phyloP scores from a whole-genome alignment of 2,113 vertebrate genomes.

The Mustelus asterias region DNA sequence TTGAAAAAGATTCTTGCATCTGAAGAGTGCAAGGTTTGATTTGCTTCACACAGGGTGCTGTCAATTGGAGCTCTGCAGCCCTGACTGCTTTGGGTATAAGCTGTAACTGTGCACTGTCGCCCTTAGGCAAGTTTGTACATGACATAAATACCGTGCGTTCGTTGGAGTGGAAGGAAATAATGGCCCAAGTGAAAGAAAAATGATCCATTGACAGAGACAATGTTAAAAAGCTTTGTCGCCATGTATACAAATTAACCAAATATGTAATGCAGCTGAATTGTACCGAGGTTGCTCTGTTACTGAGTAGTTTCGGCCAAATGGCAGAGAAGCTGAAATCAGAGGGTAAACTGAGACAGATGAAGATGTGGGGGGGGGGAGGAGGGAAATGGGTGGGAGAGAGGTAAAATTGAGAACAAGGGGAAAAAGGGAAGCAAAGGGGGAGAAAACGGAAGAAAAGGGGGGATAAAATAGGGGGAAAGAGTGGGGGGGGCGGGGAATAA shows the following conservation, averaged over 20 bases:
- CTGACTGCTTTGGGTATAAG: not conserved
- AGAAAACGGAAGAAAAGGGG: no score
- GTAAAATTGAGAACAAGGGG: no score
- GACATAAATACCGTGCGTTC: not conserved
- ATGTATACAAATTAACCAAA: not conserved
- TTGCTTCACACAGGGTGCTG: not conserved
- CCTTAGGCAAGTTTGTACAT: constrained; percentile 9
- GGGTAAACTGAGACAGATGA: no score
- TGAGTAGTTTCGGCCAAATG: not conserved
- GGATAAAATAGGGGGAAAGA: no score
- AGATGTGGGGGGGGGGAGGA: no score
- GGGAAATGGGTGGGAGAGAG: no score
- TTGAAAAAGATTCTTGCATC: not conserved
- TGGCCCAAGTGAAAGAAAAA: not conserved
- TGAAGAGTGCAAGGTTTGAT: not conserved
- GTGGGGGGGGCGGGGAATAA: no score
- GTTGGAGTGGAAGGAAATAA: not conserved
- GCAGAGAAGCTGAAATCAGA: no score
- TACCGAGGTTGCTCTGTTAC: not conserved
- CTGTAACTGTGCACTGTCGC: not conserved
- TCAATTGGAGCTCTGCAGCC: not conserved
- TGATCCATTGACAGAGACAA: not conserved
- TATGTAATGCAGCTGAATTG: not conserved
- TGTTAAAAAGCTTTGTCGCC: not conserved
- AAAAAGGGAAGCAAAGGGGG: no score